Evolutionary conservation across 2,888 invertebrate species (phyloP), one percentile per base, ranked within the genome.

Genomic region (Villa cingulata): DNA sequence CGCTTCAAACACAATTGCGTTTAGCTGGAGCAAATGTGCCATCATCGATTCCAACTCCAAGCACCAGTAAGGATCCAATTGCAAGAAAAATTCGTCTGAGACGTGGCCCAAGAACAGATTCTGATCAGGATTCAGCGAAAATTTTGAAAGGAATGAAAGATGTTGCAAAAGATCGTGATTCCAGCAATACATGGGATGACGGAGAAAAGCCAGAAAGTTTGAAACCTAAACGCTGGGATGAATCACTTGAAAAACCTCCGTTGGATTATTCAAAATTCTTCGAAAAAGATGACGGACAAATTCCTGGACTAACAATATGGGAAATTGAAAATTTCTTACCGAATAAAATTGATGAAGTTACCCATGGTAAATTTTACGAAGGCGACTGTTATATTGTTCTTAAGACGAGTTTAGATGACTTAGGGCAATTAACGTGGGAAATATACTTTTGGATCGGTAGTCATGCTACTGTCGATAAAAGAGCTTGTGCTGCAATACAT

Each of bases 401-500:
- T 48, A 90, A 92, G 70, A 96, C 96, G 0, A 75, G 74, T 37
- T 69, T 84, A 37, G 92, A 92, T 62, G 88, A 89, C 45, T 77
- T 82, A 58, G 84, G 88, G 14, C 85, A 86, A 48, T 70, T 96
- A 7, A 77, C 79, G 47, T 97, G 97, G 92, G 85, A 91, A 58
- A 99, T 99, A 60, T 98, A 85, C 72, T 99, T 96, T 70, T 98
- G 97, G 98, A 98, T 99, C 59, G 98, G 98, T 32, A 87, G 85
- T 51, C 85, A 90, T 62, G 88, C 95, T 3, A 84, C 95, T 14
- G 86, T 95, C 72, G 76, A 70, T 43, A 70, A 70, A 50, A 58
- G 68, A 7, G 70, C 70, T 14, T 69, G 70, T 50, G 66, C 70
- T 14, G 70, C 98, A 5, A 98, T 99, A 66, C 98, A 99, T 71